Evolutionary conservation across 2,888 invertebrate species (phyloP).

Genomic region (Rosalia funebris): DNA sequence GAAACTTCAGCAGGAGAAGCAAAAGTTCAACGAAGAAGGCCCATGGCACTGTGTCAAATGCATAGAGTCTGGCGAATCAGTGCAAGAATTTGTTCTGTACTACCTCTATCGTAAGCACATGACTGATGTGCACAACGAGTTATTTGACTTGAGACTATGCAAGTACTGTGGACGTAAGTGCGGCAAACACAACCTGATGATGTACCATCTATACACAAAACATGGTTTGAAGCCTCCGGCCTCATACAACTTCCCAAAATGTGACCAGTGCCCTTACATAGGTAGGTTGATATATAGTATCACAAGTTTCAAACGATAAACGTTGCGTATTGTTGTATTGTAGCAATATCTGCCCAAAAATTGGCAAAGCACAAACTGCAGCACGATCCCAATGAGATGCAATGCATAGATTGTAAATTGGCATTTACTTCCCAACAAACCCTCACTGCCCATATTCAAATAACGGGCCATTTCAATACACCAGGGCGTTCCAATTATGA

Average conservation of each 20-base stretch:
- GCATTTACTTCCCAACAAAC: conserved; percentile 64
- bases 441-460: conserved; percentile 67
- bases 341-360: conserved; percentile 76
- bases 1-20: no score
- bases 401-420: conserved; percentile 70
- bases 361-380: conserved; percentile 76
- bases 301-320: no score
- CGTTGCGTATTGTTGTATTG: no score
- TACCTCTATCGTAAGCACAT: conserved; percentile 84
- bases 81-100: conserved; percentile 78
- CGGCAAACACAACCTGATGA: conserved; percentile 75
- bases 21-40: conserved; percentile 71
- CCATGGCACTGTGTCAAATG: conserved; percentile 87
- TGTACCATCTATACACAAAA: conserved; percentile 83
- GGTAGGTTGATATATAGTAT: no score
- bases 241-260: conserved; percentile 80
- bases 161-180: conserved; percentile 87
- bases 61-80: conserved; percentile 71
- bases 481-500: conserved; percentile 56
- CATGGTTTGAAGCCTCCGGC: conserved; percentile 80
- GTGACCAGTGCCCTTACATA: conserved; percentile 78
- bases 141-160: conserved; percentile 80
- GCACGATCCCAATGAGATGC: conserved; percentile 67
- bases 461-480: conserved; percentile 65
- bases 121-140: conserved; percentile 81